Evolutionary conservation across 2,113 vertebrate genomes (phyloP).

Genomic region (Platichthys flesus): DNA sequence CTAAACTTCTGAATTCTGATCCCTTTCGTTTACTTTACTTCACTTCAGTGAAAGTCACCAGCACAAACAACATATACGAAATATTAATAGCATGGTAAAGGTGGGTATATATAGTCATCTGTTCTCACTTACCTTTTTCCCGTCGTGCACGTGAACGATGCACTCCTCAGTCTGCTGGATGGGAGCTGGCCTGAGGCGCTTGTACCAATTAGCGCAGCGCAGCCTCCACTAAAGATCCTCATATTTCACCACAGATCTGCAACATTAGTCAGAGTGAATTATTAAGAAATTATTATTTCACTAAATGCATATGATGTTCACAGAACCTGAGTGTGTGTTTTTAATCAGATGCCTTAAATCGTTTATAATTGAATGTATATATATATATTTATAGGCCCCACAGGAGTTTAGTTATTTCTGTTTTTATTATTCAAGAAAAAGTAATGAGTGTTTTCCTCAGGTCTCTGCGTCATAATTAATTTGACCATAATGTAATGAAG

Average conservation of each 20-base stretch:
- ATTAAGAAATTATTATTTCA: slow-evolving; percentile 34
- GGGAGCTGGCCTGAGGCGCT: slow-evolving; percentile 58
- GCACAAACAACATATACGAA: neutral
- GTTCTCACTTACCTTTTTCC: slow-evolving; percentile 37
- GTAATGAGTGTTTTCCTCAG: neutral
- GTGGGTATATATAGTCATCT: slow-evolving; percentile 7
- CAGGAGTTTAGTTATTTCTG: neutral
- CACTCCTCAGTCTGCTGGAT: slow-evolving; percentile 40
- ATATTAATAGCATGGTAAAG: neutral
- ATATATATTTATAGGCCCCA: neutral
- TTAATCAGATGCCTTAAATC: slow-evolving; percentile 2
- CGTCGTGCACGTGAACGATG: slow-evolving; percentile 26
- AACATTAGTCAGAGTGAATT: slow-evolving; percentile 57
- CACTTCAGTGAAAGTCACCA: too few relatives aligned
- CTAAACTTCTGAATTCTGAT: neutral
- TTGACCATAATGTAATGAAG: slow-evolving; percentile 23
- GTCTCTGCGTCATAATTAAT: slow-evolving; percentile 27
- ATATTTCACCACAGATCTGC: slow-evolving; percentile 62
- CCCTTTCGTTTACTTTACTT: neutral
- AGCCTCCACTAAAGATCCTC: slow-evolving; percentile 57
- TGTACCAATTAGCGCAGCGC: slow-evolving; percentile 70
- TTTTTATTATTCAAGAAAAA: slow-evolving; percentile 22
- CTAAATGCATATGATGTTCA: slow-evolving; percentile 17
- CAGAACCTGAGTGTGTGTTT: slow-evolving; percentile 3
- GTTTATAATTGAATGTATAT: slow-evolving; percentile 2